phyloP scores from a whole-genome alignment of 1,140 invertebrate species.

The Limonius californicus region DNA sequence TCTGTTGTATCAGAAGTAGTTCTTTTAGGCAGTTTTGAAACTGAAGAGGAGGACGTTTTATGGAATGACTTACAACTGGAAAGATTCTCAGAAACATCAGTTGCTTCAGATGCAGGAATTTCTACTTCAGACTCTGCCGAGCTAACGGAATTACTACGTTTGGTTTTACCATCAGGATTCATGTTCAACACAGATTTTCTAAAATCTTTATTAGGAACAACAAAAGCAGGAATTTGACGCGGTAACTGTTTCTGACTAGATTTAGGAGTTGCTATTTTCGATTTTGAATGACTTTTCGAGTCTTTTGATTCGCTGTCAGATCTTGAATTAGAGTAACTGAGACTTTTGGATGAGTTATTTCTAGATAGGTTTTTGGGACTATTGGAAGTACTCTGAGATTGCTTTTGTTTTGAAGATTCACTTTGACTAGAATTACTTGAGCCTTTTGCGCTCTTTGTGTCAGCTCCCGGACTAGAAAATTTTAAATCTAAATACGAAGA shows the following conservation, averaged over 20 bases:
- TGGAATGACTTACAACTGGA: conserved; percentile 38
- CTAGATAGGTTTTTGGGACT: conserved; percentile 45
- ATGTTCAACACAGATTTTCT: conserved; percentile 72
- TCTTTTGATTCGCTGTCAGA: conserved; percentile 22
- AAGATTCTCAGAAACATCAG: conserved; percentile 41
- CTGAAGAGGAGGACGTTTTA: conserved; percentile 30
- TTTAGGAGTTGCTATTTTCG: conserved; percentile 37
- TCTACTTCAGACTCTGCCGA: conserved; percentile 52
- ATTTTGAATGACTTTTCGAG: background rate
- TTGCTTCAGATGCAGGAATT: conserved; percentile 35
- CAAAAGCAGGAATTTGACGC: conserved; percentile 52
- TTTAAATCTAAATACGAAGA: conserved; percentile 61
- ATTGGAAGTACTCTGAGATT: conserved; percentile 21
- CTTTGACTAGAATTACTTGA: conserved; percentile 1
- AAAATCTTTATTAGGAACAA: conserved; percentile 63
- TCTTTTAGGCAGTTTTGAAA: conserved; percentile 35
- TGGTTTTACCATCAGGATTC: conserved; percentile 48
- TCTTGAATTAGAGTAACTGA: conserved; percentile 35
- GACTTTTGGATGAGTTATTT: conserved; percentile 43
- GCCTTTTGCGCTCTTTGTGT: conserved; percentile 32
- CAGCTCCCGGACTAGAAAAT: conserved; percentile 45
- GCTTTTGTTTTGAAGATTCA: conserved; percentile 20
- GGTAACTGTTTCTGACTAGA: conserved; percentile 48
- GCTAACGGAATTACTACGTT: conserved; percentile 51
- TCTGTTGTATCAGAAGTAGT: background rate